Percentiles rank a stretch among this genome's conserved stretches.
Conservation (phyloP, 1,140 invertebrate species). For the Battus philenor region DNA sequence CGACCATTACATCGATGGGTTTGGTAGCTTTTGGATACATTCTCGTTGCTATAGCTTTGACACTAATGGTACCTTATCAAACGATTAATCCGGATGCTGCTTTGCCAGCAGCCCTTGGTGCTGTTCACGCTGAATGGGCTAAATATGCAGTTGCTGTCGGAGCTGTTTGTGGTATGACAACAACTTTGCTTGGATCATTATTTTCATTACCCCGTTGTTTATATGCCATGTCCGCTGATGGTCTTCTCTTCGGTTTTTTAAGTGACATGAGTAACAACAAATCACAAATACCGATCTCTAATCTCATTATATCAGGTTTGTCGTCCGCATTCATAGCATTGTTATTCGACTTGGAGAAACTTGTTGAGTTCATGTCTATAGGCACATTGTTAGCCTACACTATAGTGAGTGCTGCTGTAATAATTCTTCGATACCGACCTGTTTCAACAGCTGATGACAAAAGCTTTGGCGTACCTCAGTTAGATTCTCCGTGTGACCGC, state of each 20-base stretch:
- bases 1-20: conserved; percentile 86
- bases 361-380: conserved; percentile 97
- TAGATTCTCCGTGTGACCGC: conserved; percentile 66
- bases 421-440: conserved; percentile 89
- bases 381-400: conserved; percentile 94
- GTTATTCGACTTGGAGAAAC: conserved; percentile 91
- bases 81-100: conserved; percentile 86
- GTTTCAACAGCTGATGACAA: conserved; percentile 65
- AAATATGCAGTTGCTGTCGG: conserved; percentile 92
- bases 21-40: conserved; percentile 88
- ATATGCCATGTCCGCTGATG: conserved; percentile 93
- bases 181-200: conserved; percentile 88
- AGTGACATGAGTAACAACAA: conserved; percentile 82
- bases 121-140: conserved; percentile 86
- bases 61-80: conserved; percentile 89
- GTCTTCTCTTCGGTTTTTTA: conserved; percentile 88
- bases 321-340: conserved; percentile 88
- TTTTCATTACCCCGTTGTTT: conserved; percentile 90
- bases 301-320: conserved; percentile 87
- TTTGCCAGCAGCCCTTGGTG: conserved; percentile 88
- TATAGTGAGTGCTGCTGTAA: conserved; percentile 92
- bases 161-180: conserved; percentile 93
- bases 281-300: conserved; percentile 89
- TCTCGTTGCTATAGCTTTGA: conserved; percentile 87
- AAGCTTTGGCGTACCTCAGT: conserved; percentile 52